Conservation (phyloP, 2,113 vertebrate species). For the Chlorodrepanis virens region DNA sequence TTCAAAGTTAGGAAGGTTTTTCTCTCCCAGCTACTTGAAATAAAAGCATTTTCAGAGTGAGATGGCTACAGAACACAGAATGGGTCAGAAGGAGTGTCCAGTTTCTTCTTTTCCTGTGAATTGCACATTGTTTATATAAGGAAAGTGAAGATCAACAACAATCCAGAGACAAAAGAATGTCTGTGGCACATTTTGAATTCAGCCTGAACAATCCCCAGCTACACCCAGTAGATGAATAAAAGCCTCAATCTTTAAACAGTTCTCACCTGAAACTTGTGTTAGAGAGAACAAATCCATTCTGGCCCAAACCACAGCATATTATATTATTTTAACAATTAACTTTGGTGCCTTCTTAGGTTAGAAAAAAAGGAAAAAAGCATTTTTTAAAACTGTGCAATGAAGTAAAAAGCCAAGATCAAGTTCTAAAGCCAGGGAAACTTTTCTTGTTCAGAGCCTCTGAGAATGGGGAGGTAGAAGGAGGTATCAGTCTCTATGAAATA, state of each 20-base stretch:
- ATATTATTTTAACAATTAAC: not conserved
- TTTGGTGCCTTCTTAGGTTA: not conserved
- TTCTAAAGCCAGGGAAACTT: not conserved
- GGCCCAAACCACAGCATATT: not conserved
- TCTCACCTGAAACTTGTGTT: not conserved
- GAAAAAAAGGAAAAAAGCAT: not conserved
- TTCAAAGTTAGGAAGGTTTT: slow-evolving; percentile 29
- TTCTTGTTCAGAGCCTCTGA: not conserved
- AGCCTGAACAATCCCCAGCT: not conserved
- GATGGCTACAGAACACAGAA: not conserved
- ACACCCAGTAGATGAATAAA: not conserved
- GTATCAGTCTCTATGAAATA: not conserved
- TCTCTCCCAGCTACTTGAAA: slow-evolving; percentile 21
- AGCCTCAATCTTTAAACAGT: not conserved
- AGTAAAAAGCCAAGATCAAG: not conserved
- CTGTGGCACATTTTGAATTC: not conserved
- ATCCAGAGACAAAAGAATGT: not conserved
- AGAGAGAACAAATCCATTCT: not conserved
- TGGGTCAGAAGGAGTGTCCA: not conserved
- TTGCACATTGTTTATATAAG: not conserved
- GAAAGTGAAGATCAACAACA: not conserved
- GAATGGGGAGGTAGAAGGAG: not conserved
- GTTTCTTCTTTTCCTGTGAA: not conserved
- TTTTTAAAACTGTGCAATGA: not conserved
- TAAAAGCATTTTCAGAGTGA: not conserved